Base-by-base conservation (phyloP, 2,113 vertebrate genomes). In the Sapayoa aenigma region DNA sequence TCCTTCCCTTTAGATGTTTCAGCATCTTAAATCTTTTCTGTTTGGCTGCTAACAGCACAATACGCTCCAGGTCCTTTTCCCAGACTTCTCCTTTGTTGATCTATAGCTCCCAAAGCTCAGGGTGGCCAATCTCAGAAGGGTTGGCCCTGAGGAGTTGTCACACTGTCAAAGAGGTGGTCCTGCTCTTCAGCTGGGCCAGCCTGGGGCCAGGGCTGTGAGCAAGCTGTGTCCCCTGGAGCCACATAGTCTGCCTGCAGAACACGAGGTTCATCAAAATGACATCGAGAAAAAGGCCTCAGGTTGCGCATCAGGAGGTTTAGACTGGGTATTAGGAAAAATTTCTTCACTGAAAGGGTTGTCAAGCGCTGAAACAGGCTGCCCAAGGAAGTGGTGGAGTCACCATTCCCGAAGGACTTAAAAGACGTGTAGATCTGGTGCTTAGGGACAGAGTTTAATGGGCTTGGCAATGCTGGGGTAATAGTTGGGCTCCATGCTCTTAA, bases 1-100 rank as follows among this genome's bases (percentile, higher is more conserved):
- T 95, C 25, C 41, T 96, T 88, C 69, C 83, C 66, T 73, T 95
- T 65, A 90, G 52, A 92, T 84, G 90, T 89, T 96, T 93, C 79
- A 87, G 30, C 59, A 81, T 42, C 63, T 95, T 71, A 93, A 82
- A 79, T 73, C 56, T 85, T 69, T 67, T 37, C 0, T 1, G 17
- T 72, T 91, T 85, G 86, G 49, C 90, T 83, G 81, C 74, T 58
- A 81, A 83, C 55, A 66, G 81, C 46, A 53, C 17, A 67, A n/a
- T 82, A 35, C 13, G 47, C 67, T 91, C 27, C 56, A n/a, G 58
- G 71, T 62, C 55, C 55, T 84, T 75, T 62, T 31, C 42, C 37
- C 65, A 75, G 62, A 69, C 33, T 65, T 27, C 24, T 81, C 47
- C 65, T 72, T 60, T 77, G 44, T 33, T 52, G 63, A 82, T 47